Evolutionary conservation across 2,113 vertebrate species (phyloP), one percentile per base, ranked within the genome.

Genomic region (Aix galericulata): DNA sequence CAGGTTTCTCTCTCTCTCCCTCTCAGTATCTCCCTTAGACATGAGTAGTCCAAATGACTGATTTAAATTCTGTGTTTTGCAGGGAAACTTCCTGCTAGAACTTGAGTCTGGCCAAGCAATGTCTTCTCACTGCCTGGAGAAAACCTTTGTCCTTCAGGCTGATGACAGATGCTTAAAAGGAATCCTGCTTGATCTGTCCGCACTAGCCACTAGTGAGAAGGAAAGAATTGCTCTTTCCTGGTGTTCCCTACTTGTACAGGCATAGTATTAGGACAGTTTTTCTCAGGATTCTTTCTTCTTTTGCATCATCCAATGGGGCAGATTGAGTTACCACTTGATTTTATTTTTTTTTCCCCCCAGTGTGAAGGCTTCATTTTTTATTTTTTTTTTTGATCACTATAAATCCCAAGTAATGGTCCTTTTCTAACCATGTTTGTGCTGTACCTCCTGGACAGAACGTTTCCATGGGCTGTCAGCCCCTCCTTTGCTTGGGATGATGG

Each of bases 61-160:
- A 59, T 91, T 89, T 85, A 32, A 89, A 76, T 69, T 87, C 63
- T 52, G 10, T 71, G 50, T 93, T 95, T 94, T 91, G 31, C 63
- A 87, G 58, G 55, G 34, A 73, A 82, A 74, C 50, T 77, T 94
- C 46, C 66, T 85, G 58, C 77, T 93, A 81, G 48, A 55, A 62
- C 53, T 76, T 76, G 31, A 72, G 48, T 84, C 62, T 72, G 59
- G 46, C 63, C 58, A 88, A 59, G 60, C 31, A 69, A 50, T 86
- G 32, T 27, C 74, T 46, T 88, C 67, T 91, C 18, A 50, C 62
- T 14, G n/a, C 50, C 66, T 92, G 58, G 53, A 89, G 88, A 75
- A 93, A 92, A 46, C 20, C 38, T 91, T 78, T 82, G 22, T 83
- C 55, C 60, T 85, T 32, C 5, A 77, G 67, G n/a, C 68, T 79